phyloP scores from a whole-genome alignment of 1,140 invertebrate genomes.

The Antheraea mylitta region DNA sequence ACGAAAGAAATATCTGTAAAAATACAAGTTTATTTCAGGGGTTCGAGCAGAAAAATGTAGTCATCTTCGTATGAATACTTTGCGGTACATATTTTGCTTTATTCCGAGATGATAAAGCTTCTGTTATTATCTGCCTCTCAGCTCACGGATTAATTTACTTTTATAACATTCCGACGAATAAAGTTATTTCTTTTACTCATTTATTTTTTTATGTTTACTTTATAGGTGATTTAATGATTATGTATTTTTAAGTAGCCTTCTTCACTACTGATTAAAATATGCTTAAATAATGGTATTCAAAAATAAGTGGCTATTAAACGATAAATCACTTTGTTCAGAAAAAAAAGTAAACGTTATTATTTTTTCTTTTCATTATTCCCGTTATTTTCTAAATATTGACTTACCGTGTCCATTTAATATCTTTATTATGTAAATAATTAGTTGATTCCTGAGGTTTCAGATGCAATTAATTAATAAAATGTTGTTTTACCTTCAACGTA shows the following conservation, averaged over 20 bases:
- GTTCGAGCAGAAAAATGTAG: slow-evolving; percentile 9
- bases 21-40: slow-evolving; percentile 23
- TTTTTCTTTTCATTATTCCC: too few relatives aligned
- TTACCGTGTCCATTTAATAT: too few relatives aligned
- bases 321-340: background rate
- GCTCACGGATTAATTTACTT: background rate
- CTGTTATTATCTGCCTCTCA: background rate
- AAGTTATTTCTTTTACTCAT: background rate
- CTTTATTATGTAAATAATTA: too few relatives aligned
- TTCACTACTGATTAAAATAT: background rate
- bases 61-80: slow-evolving; percentile 2
- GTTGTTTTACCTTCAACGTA: too few relatives aligned
- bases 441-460: too few relatives aligned
- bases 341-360: too few relatives aligned
- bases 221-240: background rate
- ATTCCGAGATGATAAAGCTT: slow-evolving; percentile 2
- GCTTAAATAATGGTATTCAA: background rate
- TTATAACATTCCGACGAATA: background rate
- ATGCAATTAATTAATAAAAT: too few relatives aligned
- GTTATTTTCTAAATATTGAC: too few relatives aligned
- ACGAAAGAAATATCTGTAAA: slow-evolving; percentile 21
- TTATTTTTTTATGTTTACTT: background rate
- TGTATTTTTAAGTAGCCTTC: background rate
- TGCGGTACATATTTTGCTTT: background rate
- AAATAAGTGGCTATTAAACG: background rate